A percentile compares a stretch with the other conserved stretches of the same genome.
Evolutionary conservation across 53 echinoderm and acorn worm species (phyloP).

Genomic region (Zoroaster sp.): DNA sequence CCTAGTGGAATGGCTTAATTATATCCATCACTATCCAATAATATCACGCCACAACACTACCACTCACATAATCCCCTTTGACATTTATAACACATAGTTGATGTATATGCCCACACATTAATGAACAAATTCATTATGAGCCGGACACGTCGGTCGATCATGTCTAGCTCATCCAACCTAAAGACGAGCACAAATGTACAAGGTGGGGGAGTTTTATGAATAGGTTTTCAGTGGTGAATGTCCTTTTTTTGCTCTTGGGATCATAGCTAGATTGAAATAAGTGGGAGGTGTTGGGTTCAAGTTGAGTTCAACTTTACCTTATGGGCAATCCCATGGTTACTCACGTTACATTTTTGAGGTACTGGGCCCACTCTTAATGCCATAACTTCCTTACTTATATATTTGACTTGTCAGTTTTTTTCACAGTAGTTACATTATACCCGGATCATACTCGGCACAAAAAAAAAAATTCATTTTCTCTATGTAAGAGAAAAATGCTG

Average conservation of each 20-base stretch:
- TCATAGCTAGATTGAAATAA: neutral
- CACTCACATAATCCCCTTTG: neutral
- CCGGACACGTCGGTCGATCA: neutral
- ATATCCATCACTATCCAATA: neutral
- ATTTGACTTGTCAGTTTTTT: too few species aligned
- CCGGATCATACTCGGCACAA: too few species aligned
- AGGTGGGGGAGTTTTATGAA: neutral
- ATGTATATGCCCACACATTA: conserved; percentile 2
- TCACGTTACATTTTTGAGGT: too few species aligned
- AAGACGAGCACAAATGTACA: neutral
- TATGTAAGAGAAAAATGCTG: too few species aligned
- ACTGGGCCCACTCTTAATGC: too few species aligned
- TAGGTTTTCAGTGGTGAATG: neutral
- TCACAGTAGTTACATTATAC: too few species aligned
- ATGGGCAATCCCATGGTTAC: too few species aligned
- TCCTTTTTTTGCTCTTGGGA: neutral
- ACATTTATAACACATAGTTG: conserved; percentile 14
- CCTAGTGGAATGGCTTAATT: neutral
- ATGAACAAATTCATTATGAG: conserved; percentile 26
- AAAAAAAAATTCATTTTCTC: too few species aligned
- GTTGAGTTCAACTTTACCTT: neutral
- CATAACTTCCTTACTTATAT: too few species aligned
- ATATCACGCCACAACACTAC: neutral
- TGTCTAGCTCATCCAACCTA: neutral
- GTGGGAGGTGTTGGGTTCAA: neutral